Evolutionary conservation across 2,113 vertebrate genomes (phyloP), one percentile per base, ranked within the genome.

Genomic region (Orientallactaga bullata): DNA sequence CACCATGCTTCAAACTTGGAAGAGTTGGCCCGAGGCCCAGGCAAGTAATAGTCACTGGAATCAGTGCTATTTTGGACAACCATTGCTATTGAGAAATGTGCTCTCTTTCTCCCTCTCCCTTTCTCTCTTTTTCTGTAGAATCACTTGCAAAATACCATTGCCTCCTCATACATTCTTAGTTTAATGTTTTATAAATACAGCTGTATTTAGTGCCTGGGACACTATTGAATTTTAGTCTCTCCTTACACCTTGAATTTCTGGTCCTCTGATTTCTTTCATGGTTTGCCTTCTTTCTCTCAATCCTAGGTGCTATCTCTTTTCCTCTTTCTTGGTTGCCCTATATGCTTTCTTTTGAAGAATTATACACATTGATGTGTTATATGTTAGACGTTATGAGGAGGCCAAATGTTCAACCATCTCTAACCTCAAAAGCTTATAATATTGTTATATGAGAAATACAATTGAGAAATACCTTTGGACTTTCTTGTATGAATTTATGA

Each of bases 1-100:
- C 17, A 86, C 61, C 17, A 98, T 98, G 98, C 73, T 81, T 88
- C 61, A 97, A 65, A 63, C 88, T 60, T 97, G 98, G 97, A 12
- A 60, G 76, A 0, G 37, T 0, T 98, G 98, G 98, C 96, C 98
- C 7, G 90, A 94, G 68, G 95, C 96, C 73, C 88, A 98, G 96
- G 98, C 98, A 94, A 93, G 39, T 61, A 47, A 71, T 83, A 65
- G 55, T 65, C 35, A 18, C n/a, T 42, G 20, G 30, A 78, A 85
- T 66, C 23, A 1, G 32, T 73, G 2, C 2, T 66, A 7, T 78
- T 60, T 5, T 28, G 73, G 26, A 69, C 21, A 37, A 69, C 42
- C 26, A 28, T 10, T 35, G 26, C 37, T 78, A 0, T 63, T 60
- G 6, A 66, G 80, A 86, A 61, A 80, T 26, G 69, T 12, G 83